Conservation (phyloP, 2,113 vertebrate species). For the Elaphurus davidianus region DNA sequence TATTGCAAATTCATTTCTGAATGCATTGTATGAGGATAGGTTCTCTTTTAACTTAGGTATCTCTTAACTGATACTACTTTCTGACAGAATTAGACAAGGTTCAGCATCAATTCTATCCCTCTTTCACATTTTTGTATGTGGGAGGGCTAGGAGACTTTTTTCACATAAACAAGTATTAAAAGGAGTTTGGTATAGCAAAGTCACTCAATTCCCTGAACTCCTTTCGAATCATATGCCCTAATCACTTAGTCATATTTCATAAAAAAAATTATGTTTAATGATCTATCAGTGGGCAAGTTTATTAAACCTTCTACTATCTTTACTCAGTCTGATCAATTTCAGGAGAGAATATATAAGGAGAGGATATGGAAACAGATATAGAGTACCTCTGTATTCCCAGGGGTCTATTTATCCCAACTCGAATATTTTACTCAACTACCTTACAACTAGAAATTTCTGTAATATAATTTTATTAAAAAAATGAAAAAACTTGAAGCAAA, state of each 20-base stretch:
- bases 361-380: background rate
- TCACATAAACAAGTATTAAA: background rate
- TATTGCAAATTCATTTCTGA: background rate
- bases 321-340: background rate
- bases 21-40: background rate
- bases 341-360: background rate
- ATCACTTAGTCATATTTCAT: background rate
- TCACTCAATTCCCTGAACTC: background rate
- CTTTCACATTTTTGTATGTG: background rate
- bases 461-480: background rate
- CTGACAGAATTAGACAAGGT: background rate
- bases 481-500: background rate
- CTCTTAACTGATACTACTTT: background rate
- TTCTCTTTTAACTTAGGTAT: background rate
- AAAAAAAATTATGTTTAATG: constrained; percentile 28
- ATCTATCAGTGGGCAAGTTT: background rate
- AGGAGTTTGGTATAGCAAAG: background rate
- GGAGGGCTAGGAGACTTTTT: background rate
- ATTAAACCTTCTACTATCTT: background rate
- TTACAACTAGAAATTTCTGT: background rate
- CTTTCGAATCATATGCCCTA: background rate
- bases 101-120: background rate
- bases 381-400: background rate
- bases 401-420: background rate
- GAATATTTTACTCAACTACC: background rate